A percentile compares a stretch with the other conserved stretches of the same genome.
These are phyloP conservation scores for Drosophila orosa DNA, from an alignment of 1,140 invertebrate genomes.

Conservation along the genomic window DNA sequence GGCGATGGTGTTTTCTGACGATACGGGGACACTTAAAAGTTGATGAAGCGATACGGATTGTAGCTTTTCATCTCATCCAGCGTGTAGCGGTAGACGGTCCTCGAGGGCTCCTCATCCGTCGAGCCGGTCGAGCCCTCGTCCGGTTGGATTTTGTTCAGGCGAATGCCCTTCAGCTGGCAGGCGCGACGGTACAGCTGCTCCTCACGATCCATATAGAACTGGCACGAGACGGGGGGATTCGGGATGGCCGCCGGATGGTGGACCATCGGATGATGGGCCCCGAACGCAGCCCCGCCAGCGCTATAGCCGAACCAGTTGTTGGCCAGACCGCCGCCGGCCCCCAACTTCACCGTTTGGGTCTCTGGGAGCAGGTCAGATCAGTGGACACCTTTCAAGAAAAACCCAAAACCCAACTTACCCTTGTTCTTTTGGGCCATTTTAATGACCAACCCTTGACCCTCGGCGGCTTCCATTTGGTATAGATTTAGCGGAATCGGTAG, in stretches of 20 bases:
- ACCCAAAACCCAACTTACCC: constrained; percentile 31
- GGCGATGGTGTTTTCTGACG: constrained; percentile 4
- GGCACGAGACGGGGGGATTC: constrained; percentile 26
- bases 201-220: constrained; percentile 73
- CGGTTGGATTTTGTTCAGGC: constrained; percentile 33
- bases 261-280: neutral
- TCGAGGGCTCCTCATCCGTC: constrained; percentile 57
- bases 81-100: constrained; percentile 62
- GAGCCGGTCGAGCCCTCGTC: constrained; percentile 50
- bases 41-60: constrained; percentile 69
- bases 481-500: constrained; percentile 21
- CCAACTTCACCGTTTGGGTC: constrained; percentile 64
- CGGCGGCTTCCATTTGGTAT: constrained; percentile 53
- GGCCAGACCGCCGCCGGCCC: constrained; percentile 20
- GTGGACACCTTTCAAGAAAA: neutral
- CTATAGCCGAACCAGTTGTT: constrained; percentile 48
- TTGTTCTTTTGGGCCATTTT: constrained; percentile 76
- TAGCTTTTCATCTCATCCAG: constrained; percentile 74
- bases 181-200: constrained; percentile 69
- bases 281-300: neutral
- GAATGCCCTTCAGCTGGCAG: constrained; percentile 65
- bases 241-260: constrained; percentile 21
- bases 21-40: constrained; percentile 48
- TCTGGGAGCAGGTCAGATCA: constrained; percentile 24
- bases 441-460: constrained; percentile 61